Base-by-base conservation (phyloP, 2,797 vertebrate genomes). In the Siniperca obscura region DNA sequence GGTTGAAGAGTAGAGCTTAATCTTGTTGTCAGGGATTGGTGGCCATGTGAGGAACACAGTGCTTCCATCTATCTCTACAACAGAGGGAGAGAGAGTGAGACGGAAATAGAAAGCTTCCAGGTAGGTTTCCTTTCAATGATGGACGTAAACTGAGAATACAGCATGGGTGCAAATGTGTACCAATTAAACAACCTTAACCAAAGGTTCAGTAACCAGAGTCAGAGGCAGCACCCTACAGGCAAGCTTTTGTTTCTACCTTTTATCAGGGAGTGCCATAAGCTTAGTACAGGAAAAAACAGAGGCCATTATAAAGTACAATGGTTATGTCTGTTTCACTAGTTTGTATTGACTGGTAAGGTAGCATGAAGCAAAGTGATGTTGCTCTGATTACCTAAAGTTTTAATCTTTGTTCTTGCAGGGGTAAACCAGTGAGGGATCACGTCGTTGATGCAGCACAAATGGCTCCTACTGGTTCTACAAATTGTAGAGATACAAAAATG, bases 21-120 rank as follows among this genome's bases (percentile, higher is more conserved):
- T 94, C 88, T 89, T 82, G 89, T 88, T 93, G 87, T 89, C 89
- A 84, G 75, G 80, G 85, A 86, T 76, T 82, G 89, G 87, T 76
- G 81, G 85, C 84, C 81, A 64, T 36, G 86, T 81, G 84, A 85
- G 70, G 82, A 80, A 36, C 59, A n/a, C 42, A 10, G 74, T 36
- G n/a, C 80, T 76, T 91, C 86, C 88, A 92, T 92, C 87, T 55
- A 89, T 90, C 90, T 87, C 74, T 66, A 59, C 85, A n/a, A n/a
- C 60, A 10, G 60, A 75, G 73, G 40, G 76, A 14, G 42, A 30
- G 36, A 7, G 73, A 36, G 66, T 7, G 59, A 72, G 21, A 60
- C 0, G 13, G 70, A 89, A 82, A 91, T 79, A 62, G 42, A 72
- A 87, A 85, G 71, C 67, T 80, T 85, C 30, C 86, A 83, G 74